Conservation (phyloP, 2,888 invertebrate genomes). For the Chrysodeixis includens region DNA sequence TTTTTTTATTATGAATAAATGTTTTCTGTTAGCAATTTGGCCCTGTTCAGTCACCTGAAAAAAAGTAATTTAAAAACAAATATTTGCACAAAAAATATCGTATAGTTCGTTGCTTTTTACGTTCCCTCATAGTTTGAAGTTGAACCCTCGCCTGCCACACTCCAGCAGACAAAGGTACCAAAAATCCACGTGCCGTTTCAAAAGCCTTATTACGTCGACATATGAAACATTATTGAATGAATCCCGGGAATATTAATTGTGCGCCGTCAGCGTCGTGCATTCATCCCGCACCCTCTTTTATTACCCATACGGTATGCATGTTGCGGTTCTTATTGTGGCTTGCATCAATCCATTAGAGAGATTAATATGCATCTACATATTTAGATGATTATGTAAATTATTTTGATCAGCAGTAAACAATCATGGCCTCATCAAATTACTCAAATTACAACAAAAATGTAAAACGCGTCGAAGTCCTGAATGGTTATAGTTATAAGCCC, state of each 20-base stretch:
- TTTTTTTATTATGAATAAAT: not conserved
- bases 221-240: conserved; percentile 68
- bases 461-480: not conserved
- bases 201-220: conserved; percentile 61
- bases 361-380: conserved; percentile 77
- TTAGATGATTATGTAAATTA: conserved; percentile 73
- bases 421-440: not conserved
- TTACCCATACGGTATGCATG: conserved; percentile 85
- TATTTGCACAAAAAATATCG: conserved; percentile 75
- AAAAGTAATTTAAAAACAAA: conserved; percentile 75
- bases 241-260: conserved; percentile 54
- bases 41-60: conserved; percentile 68
- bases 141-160: conserved; percentile 81
- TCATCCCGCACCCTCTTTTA: conserved; percentile 85
- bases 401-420: conserved; percentile 5
- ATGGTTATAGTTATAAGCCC: no score
- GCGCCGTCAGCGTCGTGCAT: conserved; percentile 77
- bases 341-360: conserved; percentile 83
- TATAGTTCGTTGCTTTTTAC: conserved; percentile 71
- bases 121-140: conserved; percentile 81
- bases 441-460: not conserved
- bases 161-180: conserved; percentile 76
- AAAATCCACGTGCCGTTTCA: conserved; percentile 53
- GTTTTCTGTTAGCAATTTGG: conserved; percentile 12
- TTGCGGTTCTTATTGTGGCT: conserved; percentile 83